phyloP scores from a whole-genome alignment of 2,797 vertebrate genomes.

The Gymnothorax reevesii region DNA sequence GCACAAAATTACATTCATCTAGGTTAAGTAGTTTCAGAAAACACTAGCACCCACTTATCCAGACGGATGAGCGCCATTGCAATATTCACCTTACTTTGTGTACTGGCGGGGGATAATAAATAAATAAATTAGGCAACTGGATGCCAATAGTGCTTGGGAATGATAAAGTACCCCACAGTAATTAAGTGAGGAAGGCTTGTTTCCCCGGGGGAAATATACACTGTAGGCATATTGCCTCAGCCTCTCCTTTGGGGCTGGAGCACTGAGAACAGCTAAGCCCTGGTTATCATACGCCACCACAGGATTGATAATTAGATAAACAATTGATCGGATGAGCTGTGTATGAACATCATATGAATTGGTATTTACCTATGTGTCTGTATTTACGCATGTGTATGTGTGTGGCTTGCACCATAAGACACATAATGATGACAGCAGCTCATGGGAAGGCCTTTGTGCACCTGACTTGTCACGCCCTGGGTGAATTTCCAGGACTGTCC shows the following conservation, averaged over 20 bases:
- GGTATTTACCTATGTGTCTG: neutral
- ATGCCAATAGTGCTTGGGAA: neutral
- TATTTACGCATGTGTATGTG: neutral
- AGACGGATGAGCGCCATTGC: too few species aligned
- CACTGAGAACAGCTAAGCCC: neutral
- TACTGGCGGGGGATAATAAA: too few species aligned
- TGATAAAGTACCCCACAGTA: neutral
- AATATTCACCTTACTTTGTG: too few species aligned
- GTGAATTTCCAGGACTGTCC: neutral
- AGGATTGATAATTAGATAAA: neutral
- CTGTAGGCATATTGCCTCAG: neutral
- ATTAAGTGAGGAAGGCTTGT: neutral
- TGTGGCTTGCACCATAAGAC: neutral
- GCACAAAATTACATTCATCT: too few species aligned
- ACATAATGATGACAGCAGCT: neutral
- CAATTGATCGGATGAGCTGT: too few species aligned
- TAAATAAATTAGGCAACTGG: neutral
- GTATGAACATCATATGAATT: neutral
- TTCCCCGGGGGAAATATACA: neutral
- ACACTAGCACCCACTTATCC: too few species aligned
- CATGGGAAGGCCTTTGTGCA: neutral
- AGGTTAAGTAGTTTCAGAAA: too few species aligned
- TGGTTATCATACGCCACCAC: neutral
- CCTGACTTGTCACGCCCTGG: neutral
- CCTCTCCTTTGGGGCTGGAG: neutral